A percentile compares a stretch with the other conserved stretches of the same genome.
Conservation (phyloP, 1,140 invertebrate genomes). For the Nautilus pompilius region DNA sequence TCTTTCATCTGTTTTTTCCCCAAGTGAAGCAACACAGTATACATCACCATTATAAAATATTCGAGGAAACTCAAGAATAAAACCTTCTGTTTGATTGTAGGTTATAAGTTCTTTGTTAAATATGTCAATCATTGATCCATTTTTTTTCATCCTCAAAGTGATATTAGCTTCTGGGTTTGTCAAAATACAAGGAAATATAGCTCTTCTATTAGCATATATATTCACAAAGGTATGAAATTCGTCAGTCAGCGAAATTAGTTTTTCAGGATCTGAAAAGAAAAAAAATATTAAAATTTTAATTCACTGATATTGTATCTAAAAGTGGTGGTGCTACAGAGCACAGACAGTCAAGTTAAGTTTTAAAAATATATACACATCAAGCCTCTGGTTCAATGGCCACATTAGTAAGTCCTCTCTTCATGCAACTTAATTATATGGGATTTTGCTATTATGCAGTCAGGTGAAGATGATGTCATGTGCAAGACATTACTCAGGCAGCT, state of each 20-base stretch:
- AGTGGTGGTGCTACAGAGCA: too few species aligned
- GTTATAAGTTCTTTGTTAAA: slow-evolving; percentile 8
- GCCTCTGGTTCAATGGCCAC: too few species aligned
- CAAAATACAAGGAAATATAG: slow-evolving; percentile 17
- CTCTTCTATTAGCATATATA: slow-evolving; percentile 7
- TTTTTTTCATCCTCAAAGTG: slow-evolving; percentile 9
- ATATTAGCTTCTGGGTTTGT: slow-evolving; percentile 24
- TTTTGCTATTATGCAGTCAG: too few species aligned
- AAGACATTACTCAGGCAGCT: too few species aligned
- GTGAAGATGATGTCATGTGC: too few species aligned
- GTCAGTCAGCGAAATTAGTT: slow-evolving; percentile 12
- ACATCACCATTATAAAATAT: slow-evolving; percentile 16
- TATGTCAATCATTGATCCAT: background rate
- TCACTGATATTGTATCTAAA: too few species aligned
- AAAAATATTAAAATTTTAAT: background rate
- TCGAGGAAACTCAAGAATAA: slow-evolving; percentile 20
- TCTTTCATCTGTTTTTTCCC: slow-evolving; percentile 3
- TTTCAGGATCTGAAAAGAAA: slow-evolving; percentile 21
- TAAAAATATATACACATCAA: too few species aligned
- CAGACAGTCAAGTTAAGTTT: too few species aligned
- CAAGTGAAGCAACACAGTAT: slow-evolving; percentile 12
- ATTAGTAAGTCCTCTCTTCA: too few species aligned
- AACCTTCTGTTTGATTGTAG: slow-evolving; percentile 26
- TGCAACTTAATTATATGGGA: too few species aligned
- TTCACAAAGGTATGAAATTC: background rate